Percentiles rank a stretch among this genome's conserved stretches.
Evolutionary conservation across 1,140 invertebrate genomes (phyloP).

Genomic region (Ceratosolen fusciceps): DNA sequence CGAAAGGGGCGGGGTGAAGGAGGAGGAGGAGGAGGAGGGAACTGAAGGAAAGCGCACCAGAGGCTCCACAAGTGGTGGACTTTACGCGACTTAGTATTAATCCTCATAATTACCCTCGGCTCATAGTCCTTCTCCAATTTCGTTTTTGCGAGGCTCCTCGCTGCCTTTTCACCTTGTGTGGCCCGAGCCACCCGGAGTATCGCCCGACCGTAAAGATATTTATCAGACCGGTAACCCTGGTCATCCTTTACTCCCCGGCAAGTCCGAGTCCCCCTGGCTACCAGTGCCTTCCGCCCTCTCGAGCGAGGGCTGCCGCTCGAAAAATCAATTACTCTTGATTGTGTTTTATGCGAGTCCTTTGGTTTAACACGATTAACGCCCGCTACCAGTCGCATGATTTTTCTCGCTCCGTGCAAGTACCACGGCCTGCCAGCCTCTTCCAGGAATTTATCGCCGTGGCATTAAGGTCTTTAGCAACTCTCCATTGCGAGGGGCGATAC

Average conservation of each 20-base stretch:
- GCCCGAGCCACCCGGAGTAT: not conserved
- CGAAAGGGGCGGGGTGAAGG: no score
- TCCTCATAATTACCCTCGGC: slow-evolving; percentile 68
- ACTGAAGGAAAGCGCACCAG: slow-evolving; percentile 26
- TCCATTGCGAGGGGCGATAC: not conserved
- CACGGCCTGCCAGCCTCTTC: not conserved
- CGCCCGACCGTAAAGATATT: slow-evolving; percentile 61
- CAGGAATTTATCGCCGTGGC: slow-evolving; percentile 15
- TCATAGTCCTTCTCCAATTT: slow-evolving; percentile 41
- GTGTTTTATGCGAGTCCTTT: slow-evolving; percentile 36
- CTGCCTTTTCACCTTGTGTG: slow-evolving; percentile 37
- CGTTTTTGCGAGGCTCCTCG: slow-evolving; percentile 47
- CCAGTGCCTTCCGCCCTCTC: not conserved
- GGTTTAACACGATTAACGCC: slow-evolving; percentile 48
- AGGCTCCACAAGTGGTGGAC: slow-evolving; percentile 70
- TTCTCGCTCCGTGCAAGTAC: not conserved
- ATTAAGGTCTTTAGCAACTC: not conserved
- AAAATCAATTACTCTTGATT: slow-evolving; percentile 51
- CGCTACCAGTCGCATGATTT: slow-evolving; percentile 17
- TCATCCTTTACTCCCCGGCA: slow-evolving; percentile 56
- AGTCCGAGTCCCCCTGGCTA: not conserved
- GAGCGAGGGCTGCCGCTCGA: not conserved
- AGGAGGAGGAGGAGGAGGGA: no score
- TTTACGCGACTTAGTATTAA: slow-evolving; percentile 71
- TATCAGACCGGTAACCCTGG: slow-evolving; percentile 55